Percentiles rank a stretch among this genome's conserved stretches.
phyloP scores from a whole-genome alignment of 2,113 vertebrate species.

The Dasyornis broadbenti region DNA sequence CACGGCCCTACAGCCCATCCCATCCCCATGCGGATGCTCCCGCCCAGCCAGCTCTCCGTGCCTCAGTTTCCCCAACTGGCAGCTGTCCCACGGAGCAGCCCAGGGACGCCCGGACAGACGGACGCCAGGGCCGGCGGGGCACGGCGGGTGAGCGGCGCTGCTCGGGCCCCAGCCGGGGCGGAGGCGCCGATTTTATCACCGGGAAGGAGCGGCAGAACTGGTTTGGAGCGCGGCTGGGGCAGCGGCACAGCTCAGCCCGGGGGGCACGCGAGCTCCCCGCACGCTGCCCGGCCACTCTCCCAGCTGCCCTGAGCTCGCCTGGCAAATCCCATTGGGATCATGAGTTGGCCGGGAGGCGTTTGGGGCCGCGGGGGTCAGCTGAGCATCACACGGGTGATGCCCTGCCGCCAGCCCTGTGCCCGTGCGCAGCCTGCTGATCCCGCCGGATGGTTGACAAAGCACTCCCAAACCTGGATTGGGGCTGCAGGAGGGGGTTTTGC shows the following conservation, averaged over 20 bases:
- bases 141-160: neutral
- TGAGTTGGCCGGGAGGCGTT: slow-evolving; percentile 46
- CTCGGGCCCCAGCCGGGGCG: neutral
- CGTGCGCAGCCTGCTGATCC: neutral
- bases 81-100: neutral
- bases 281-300: neutral
- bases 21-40: neutral
- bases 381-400: slow-evolving; percentile 47
- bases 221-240: slow-evolving; percentile 2
- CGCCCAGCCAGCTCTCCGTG: neutral
- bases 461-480: rapidly evolving
- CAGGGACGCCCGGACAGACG: neutral
- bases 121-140: neutral
- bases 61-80: slow-evolving; percentile 38
- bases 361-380: slow-evolving; percentile 50
- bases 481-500: rapidly evolving
- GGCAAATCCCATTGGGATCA: neutral
- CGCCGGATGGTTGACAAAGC: rapidly evolving
- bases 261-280: neutral
- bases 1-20: neutral
- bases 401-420: neutral
- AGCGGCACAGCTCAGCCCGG: neutral
- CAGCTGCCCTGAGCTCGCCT: neutral
- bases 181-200: slow-evolving; percentile 19
- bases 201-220: neutral